Evolutionary conservation across 2,113 vertebrate genomes (phyloP).

Genomic region (Malurus alboscapulatus): DNA sequence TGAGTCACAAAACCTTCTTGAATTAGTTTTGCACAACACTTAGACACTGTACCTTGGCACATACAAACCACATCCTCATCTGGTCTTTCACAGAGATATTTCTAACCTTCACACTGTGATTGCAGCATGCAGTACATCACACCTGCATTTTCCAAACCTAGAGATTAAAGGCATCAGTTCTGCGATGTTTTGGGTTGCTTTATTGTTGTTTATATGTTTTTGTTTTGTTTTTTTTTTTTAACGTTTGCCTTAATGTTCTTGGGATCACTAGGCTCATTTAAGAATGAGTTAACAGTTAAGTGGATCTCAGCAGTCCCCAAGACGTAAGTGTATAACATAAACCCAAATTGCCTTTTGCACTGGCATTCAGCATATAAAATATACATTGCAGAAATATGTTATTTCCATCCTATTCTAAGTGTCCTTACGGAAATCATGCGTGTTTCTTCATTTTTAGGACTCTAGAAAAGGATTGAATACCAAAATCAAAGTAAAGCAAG

Average conservation of each 20-base stretch:
- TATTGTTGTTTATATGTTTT: background rate
- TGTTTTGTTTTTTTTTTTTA: background rate
- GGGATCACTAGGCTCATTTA: accelerated
- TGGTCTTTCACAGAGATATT: background rate
- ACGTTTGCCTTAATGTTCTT: background rate
- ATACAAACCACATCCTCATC: background rate
- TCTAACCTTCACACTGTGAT: background rate
- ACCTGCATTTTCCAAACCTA: background rate
- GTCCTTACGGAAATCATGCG: background rate
- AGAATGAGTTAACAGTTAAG: background rate
- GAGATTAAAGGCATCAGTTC: background rate
- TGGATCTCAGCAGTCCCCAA: background rate
- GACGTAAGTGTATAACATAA: background rate
- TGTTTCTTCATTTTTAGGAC: background rate
- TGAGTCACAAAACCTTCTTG: background rate
- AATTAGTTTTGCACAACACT: background rate
- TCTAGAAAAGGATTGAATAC: background rate
- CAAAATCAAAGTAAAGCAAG: background rate
- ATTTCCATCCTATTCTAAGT: background rate
- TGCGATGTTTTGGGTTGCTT: background rate
- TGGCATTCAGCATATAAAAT: background rate
- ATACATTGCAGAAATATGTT: background rate
- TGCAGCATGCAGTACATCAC: background rate
- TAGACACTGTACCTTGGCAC: background rate
- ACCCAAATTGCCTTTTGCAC: background rate